A percentile compares a stretch with the other conserved stretches of the same genome.
Conservation (phyloP, 1,140 invertebrate species). For the Eurosta solidaginis region DNA sequence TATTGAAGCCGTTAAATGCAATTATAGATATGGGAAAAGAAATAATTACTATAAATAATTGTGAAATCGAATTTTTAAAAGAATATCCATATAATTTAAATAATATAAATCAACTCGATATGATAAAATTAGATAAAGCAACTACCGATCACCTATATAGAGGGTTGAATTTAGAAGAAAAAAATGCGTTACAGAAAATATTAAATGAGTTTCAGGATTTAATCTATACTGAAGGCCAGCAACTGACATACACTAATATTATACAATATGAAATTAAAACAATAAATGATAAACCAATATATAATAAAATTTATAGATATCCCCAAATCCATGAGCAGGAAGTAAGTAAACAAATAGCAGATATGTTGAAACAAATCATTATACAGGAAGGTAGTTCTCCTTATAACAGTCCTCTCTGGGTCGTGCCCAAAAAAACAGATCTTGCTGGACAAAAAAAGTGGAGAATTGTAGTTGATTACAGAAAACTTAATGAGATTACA, state of each 20-base stretch:
- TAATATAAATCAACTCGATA: background rate
- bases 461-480: slow-evolving; percentile 56
- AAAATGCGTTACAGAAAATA: background rate
- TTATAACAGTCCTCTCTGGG: slow-evolving; percentile 41
- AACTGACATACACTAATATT: too few species aligned
- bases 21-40: slow-evolving; percentile 13
- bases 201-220: background rate
- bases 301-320: too few species aligned
- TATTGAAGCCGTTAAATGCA: slow-evolving; percentile 14
- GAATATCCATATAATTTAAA: slow-evolving; percentile 1
- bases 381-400: slow-evolving; percentile 40
- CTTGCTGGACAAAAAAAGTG: slow-evolving; percentile 38
- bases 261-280: too few species aligned
- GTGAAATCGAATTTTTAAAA: slow-evolving; percentile 3
- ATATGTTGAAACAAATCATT: slow-evolving; percentile 48
- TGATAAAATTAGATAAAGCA: too few species aligned
- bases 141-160: too few species aligned
- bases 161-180: slow-evolving; percentile 37
- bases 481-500: slow-evolving; percentile 45
- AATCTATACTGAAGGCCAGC: background rate
- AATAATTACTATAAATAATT: background rate
- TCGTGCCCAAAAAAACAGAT: slow-evolving; percentile 45
- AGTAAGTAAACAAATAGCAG: slow-evolving; percentile 42
- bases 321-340: too few species aligned
- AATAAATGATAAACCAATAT: too few species aligned